Evolutionary conservation across 2,113 vertebrate genomes (phyloP).

Genomic region (Mesembrinibis cayennensis): DNA sequence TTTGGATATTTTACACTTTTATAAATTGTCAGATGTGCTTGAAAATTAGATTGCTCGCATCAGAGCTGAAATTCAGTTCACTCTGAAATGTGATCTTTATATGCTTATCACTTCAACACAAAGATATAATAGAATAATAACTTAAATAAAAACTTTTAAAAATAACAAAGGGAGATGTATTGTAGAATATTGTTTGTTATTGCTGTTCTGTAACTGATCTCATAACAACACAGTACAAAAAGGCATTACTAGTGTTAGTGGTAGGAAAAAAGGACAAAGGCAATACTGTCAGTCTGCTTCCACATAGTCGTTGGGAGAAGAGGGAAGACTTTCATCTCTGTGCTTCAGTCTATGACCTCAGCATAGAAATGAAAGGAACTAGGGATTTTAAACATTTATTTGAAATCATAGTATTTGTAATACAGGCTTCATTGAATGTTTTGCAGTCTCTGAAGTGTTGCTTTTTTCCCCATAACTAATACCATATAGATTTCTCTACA

Average conservation of each 20-base stretch:
- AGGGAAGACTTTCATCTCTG: background rate
- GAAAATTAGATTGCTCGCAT: background rate
- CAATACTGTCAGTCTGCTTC: background rate
- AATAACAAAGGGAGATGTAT: background rate
- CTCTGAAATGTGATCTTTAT: background rate
- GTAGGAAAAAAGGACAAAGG: background rate
- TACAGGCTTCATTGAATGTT: background rate
- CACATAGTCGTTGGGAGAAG: background rate
- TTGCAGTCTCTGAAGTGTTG: background rate
- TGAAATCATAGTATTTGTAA: background rate
- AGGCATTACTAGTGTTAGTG: background rate
- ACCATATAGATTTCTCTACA: background rate
- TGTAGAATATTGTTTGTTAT: background rate
- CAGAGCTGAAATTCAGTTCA: background rate
- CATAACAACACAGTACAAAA: background rate
- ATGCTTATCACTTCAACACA: background rate
- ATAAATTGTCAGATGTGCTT: background rate
- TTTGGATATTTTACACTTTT: background rate
- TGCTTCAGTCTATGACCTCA: background rate
- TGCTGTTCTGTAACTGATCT: background rate
- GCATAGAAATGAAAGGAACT: background rate
- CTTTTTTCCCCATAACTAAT: background rate
- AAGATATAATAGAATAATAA: background rate
- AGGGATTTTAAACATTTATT: background rate
- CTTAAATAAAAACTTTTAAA: background rate